These are phyloP conservation scores for Sminthurides bifidus DNA, from an alignment of 1,140 invertebrate species.

Conservation along the genomic window DNA sequence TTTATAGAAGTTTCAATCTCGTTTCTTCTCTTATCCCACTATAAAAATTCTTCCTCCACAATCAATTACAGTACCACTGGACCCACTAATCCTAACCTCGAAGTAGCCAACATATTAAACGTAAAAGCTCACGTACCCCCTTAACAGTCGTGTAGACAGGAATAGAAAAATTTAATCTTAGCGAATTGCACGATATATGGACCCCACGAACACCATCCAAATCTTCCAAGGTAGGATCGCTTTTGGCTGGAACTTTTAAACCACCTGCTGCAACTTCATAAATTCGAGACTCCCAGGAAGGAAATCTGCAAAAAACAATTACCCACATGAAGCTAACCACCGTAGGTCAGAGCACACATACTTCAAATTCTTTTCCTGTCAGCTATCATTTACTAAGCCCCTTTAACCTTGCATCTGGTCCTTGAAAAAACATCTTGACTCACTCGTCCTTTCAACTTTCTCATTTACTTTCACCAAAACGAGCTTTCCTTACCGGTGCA, in stretches of 20 bases:
- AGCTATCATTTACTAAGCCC: not conserved
- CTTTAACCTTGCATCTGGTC: no score
- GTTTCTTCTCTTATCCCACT: not conserved
- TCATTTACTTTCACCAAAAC: not conserved
- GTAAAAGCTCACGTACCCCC: slow-evolving; percentile 56
- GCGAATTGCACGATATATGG: slow-evolving; percentile 27
- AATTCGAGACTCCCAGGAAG: slow-evolving; percentile 88
- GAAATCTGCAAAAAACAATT: slow-evolving; percentile 47
- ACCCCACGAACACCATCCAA: no score
- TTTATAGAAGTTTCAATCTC: not conserved
- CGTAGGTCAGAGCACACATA: slow-evolving; percentile 6
- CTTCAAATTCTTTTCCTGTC: not conserved
- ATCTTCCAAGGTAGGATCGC: no score
- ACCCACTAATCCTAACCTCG: no score
- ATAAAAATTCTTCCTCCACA: no score
- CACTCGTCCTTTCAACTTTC: no score
- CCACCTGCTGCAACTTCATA: slow-evolving; percentile 82
- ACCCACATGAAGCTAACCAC: no score
- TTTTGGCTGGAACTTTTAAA: slow-evolving; percentile 41
- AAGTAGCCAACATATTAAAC: no score
- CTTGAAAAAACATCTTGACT: no score
- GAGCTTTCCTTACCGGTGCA: slow-evolving; percentile 45
- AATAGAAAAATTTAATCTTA: slow-evolving; percentile 45
- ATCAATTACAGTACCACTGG: no score
- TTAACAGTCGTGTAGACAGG: slow-evolving; percentile 93